Percentiles rank a stretch among this genome's conserved stretches.
phyloP scores from a whole-genome alignment of 92 coral and sea anemone species.

The Porites rus region DNA sequence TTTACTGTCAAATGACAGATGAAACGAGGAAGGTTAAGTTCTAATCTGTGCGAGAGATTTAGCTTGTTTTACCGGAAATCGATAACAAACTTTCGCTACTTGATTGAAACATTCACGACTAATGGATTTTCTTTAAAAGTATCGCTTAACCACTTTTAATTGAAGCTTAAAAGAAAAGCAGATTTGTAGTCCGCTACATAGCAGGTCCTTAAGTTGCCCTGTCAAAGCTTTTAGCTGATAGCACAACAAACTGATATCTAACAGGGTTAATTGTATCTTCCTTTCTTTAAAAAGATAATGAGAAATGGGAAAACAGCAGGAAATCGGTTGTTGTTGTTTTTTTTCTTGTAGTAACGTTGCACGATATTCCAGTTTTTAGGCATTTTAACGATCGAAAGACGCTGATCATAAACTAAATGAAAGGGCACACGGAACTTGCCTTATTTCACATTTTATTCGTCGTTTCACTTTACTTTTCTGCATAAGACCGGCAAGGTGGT shows the following conservation, averaged over 20 bases:
- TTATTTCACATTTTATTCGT: too few relatives aligned
- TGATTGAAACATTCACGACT: too few relatives aligned
- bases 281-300: not conserved
- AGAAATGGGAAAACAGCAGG: constrained; percentile 3
- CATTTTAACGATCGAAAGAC: too few relatives aligned
- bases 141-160: not conserved
- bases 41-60: constrained; percentile 31
- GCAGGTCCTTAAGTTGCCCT: constrained; percentile 22
- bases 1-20: constrained; percentile 1
- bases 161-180: constrained; percentile 2
- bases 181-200: constrained; percentile 1
- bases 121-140: not conserved
- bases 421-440: too few relatives aligned
- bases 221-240: constrained; percentile 22
- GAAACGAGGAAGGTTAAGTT: not conserved
- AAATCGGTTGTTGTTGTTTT: not conserved
- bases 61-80: not conserved
- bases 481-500: too few relatives aligned
- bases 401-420: too few relatives aligned
- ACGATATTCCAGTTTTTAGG: too few relatives aligned
- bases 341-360: not conserved
- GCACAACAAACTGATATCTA: not conserved
- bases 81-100: not conserved
- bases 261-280: not conserved
- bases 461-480: too few relatives aligned